Conservation (phyloP, 2,113 vertebrate genomes). For the Hystrix brachyura region DNA sequence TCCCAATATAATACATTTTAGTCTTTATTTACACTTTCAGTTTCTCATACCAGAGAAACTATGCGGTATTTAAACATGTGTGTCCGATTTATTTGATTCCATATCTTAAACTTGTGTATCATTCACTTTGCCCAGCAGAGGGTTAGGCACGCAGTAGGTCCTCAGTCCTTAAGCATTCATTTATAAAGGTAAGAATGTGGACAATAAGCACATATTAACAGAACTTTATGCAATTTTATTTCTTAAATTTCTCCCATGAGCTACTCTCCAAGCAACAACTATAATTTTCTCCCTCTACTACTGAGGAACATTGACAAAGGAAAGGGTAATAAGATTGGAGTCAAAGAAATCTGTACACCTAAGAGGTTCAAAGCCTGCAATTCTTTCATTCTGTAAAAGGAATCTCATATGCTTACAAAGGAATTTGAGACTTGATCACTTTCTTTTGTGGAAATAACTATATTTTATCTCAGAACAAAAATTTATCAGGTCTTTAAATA, state of each 20-base stretch:
- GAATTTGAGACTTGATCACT: background rate
- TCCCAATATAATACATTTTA: too few relatives aligned
- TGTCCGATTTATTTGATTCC: background rate
- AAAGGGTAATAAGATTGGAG: background rate
- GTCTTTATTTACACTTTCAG: too few relatives aligned
- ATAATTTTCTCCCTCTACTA: background rate
- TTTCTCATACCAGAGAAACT: too few relatives aligned
- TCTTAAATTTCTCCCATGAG: background rate
- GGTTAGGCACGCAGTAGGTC: background rate
- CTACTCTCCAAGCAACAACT: background rate
- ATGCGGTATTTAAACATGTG: too few relatives aligned
- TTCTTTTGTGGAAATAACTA: conserved; percentile 17
- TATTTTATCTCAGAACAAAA: conserved; percentile 7
- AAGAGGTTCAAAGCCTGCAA: background rate
- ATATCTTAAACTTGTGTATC: background rate
- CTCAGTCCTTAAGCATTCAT: background rate
- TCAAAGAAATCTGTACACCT: background rate
- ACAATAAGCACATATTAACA: background rate
- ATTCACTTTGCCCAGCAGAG: background rate
- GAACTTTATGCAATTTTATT: background rate
- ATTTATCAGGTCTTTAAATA: background rate
- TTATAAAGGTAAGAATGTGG: background rate
- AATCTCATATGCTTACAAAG: background rate
- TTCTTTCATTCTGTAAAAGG: background rate
- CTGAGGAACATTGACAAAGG: background rate